Evolutionary conservation across 1,140 invertebrate species (phyloP), one percentile per base, ranked within the genome.

Genomic region (Trissolcus basalis): DNA sequence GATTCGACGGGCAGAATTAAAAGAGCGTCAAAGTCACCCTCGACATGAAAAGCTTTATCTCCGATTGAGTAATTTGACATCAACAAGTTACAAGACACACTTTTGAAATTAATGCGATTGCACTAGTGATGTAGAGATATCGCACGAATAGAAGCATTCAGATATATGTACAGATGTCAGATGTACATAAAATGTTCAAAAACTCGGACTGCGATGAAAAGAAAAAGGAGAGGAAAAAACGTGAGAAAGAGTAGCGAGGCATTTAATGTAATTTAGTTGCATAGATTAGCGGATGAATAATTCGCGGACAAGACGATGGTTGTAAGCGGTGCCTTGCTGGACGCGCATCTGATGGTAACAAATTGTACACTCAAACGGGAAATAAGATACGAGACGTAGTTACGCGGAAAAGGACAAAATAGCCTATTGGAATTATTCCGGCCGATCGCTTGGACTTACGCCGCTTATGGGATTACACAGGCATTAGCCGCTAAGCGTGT

Each of bases 391-490:
- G 45, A 11, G 32, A 70, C 12, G 36, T n/a, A 44, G 56, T 35
- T 8, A 54, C 54, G 54, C 60, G 54, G 69, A 73, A 79, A 68
- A 79, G 73, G 55, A 61, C 65, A 65, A 56, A 74, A 80, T 81
- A 67, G 78, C 81, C 79, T 82, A 84, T 84, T 76, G 81, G 83
- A 81, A 84, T 85, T 83, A 85, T 83, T 83, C 82, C 76, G 78
- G 76, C 79, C 79, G 83, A 83, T 85, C 83, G 81, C 81, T 77
- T 77, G 80, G 83, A 85, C 80, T 85, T 85, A 85, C 74, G 75
- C 81, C 80, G 82, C 83, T 86, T 86, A 86, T 85, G 65, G 84
- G 85, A 86, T 86, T 86, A 86, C 80, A 81, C 48, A 41, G 74
- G 83, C 79, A 82, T 84, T 84, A 84, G 83, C 74, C 72, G 78